Evolutionary conservation across 2,797 vertebrate genomes (phyloP), one percentile per base, ranked within the genome.

Genomic region (Peromyscus attwateri): DNA sequence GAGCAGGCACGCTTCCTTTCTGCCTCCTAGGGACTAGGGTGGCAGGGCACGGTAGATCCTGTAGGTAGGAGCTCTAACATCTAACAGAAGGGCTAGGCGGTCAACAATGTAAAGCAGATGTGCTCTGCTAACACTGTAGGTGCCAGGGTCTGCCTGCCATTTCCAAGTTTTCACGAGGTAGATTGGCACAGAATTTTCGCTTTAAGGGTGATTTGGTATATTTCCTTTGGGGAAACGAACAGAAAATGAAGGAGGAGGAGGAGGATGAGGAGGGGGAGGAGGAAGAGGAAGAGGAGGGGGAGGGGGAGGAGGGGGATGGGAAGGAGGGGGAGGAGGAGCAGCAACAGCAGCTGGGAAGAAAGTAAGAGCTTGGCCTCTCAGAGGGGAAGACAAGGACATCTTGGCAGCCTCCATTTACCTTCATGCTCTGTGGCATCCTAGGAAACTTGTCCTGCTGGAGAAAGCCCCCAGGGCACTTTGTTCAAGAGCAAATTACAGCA

Each of bases 401-500:
- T 55, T 25, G 70, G 68, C 12, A 40, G n/a, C 49, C 55, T 46
- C 16, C 25, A 19, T 68, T 71, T 62, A 75, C 17, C 21, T 43
- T 82, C 1, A 21, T n/a, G 12, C 87, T 31, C 43, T 89, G 76
- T 12, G 49, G 79, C 31, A 29, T 55, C 34, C 3, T 71, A n/a
- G 82, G 92, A 70, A 71, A 62, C 29, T 17, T 17, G 5, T 34
- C 11, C 80, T 81, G 23, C 46, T 34, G 55, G 62, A 79, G 25
- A 9, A 80, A 91, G 89, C 55, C 87, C n/a, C 6, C 0, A 34
- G n/a, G 55, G 52, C 5, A 43, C 43, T 37, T n/a, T 68, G 37
- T 66, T 85, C 40, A 68, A 88, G 62, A 96, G 85, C 49, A 92
- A 83, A 90, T 52, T 11, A 71, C 11, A 19, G 88, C 73, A 57